phyloP scores from a whole-genome alignment of 2,113 vertebrate species.

The Notiomystis cincta region DNA sequence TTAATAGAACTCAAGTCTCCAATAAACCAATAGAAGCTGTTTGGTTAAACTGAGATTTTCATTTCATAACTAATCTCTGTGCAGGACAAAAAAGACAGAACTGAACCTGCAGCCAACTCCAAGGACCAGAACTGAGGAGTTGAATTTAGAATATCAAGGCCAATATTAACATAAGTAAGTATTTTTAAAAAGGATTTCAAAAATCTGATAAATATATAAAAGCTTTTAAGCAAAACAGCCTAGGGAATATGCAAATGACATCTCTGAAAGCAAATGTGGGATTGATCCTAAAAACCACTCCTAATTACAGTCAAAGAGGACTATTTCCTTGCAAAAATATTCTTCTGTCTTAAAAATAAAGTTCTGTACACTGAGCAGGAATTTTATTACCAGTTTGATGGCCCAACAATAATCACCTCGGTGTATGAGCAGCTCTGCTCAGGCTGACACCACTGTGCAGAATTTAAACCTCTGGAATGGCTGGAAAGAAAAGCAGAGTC shows the following conservation, averaged over 20 bases:
- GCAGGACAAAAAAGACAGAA: neutral
- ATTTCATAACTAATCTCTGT: neutral
- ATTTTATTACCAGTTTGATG: slow-evolving; percentile 40
- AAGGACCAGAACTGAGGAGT: neutral
- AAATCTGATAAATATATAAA: neutral
- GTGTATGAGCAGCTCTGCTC: neutral
- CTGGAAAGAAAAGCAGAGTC: neutral
- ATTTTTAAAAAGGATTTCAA: neutral
- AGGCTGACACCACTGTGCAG: neutral
- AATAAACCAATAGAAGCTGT: neutral
- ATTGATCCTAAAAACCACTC: neutral
- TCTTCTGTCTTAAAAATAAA: neutral
- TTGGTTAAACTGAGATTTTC: neutral
- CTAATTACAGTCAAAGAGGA: neutral
- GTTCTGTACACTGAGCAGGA: neutral
- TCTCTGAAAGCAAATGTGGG: neutral
- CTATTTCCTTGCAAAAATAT: slow-evolving; percentile 37
- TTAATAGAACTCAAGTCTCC: neutral
- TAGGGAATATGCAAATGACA: neutral
- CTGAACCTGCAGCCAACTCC: neutral
- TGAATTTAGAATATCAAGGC: neutral
- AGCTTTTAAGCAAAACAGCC: neutral
- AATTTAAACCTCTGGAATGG: neutral
- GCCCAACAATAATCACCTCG: slow-evolving; percentile 20
- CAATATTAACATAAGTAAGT: neutral